phyloP scores from a whole-genome alignment of 2,113 vertebrate genomes.

The Puma concolor region DNA sequence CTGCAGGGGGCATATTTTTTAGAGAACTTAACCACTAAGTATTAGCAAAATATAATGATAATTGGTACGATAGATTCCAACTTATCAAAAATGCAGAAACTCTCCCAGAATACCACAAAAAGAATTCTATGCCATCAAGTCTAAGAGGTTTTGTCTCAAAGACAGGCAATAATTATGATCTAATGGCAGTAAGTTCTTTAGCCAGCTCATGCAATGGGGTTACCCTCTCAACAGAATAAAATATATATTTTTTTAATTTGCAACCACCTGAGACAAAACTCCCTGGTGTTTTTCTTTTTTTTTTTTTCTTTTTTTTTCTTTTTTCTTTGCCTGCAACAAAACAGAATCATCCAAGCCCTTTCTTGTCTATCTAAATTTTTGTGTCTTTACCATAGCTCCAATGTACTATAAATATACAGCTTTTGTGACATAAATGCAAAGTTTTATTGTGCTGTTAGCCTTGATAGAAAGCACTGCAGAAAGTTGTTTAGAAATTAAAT shows the following conservation, averaged over 20 bases:
- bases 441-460: conserved; percentile 91
- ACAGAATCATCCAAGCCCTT: conserved; percentile 69
- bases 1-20: background rate
- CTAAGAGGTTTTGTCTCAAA: conserved; percentile 51
- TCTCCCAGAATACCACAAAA: background rate
- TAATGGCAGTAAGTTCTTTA: background rate
- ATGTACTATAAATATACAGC: conserved; percentile 85
- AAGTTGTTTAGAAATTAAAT: conserved; percentile 92
- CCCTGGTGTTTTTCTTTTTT: background rate
- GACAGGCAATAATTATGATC: conserved; percentile 50
- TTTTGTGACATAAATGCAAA: conserved; percentile 88
- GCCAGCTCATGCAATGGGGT: conserved; percentile 39
- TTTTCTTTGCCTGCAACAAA: conserved; percentile 37
- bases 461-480: conserved; percentile 90
- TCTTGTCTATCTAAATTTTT: conserved; percentile 83
- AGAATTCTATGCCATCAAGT: conserved; percentile 58
- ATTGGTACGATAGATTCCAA: background rate
- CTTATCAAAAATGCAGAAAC: conserved; percentile 37
- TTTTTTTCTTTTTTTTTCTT: background rate
- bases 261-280: conserved; percentile 76
- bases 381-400: conserved; percentile 75
- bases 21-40: background rate
- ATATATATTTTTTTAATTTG: conserved; percentile 74
- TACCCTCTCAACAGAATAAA: conserved; percentile 76
- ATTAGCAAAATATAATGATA: background rate